Evolutionary conservation across 2,797 vertebrate species (phyloP), one percentile per base, ranked within the genome.

Genomic region (Rousettus madagascariensis): DNA sequence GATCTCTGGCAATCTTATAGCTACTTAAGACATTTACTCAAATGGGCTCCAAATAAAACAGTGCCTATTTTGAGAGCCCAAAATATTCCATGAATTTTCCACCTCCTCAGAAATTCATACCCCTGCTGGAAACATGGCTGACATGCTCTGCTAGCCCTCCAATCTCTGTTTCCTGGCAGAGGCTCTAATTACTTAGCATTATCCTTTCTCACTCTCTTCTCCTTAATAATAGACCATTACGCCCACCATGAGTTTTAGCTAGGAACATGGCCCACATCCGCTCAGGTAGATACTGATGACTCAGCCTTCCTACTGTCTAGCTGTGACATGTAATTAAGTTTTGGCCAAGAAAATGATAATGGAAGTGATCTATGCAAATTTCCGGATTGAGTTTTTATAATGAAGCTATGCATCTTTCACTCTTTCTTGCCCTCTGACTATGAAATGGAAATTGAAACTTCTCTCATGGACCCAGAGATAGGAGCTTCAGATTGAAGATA

Each of bases 251-350:
- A 74, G 53, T 86, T 94, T 95, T 57, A 84, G 69, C 84, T 69
- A 38, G 33, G 79, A 95, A 68, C 22, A 24, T 30, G 30, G 66
- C 59, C 33, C 72, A 63, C 17, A 15, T 72, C 41, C 59, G 66
- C 51, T 28, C 57, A 91, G 83, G 71, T 3, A 63, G 19, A 86
- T 16, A 9, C 74, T 75, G 78, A 94, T 82, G 80, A 28, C 61
- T 92, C 61, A 63, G 57, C 38, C 12, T 88, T 30, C 61, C 55
- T 46, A 41, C 78, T 57, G 46, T 69, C 46, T 92, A 30, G 51
- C 68, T 83, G 22, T 89, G 86, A 75, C 86, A 69, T 43, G 36
- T 88, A 72, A 77, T 96, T 95, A 92, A 57, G 79, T 88, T 96
- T 90, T 86, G 88, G 69, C 19, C 17, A 78, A 87, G 74, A 92